Conservation (phyloP, 2,797 vertebrate species). For the Acanthurus lineatus region DNA sequence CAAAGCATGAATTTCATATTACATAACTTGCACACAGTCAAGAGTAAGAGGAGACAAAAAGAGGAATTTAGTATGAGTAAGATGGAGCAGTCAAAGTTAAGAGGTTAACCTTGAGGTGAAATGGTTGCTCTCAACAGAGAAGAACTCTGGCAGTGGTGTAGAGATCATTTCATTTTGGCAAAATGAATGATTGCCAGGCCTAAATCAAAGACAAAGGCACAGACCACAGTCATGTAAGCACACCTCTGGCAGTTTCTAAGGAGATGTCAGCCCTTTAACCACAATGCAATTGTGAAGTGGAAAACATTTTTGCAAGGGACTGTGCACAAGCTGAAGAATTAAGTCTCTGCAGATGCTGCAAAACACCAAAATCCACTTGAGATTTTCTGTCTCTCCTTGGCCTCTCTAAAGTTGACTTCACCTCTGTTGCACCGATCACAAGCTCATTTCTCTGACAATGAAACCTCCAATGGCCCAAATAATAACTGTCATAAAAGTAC, state of each 20-base stretch:
- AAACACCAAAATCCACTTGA: conserved; percentile 47
- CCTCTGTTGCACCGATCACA: conserved; percentile 12
- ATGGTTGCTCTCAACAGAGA: not conserved
- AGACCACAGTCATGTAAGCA: not conserved
- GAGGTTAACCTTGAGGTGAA: conserved; percentile 4
- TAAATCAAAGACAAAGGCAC: not conserved
- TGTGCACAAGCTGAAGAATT: not conserved
- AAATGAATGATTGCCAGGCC: not conserved
- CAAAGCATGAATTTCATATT: conserved; percentile 12
- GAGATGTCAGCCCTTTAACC: conserved; percentile 7
- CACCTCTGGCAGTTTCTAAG: conserved; percentile 2
- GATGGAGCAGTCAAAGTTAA: not conserved
- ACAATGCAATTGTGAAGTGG: conserved; percentile 5
- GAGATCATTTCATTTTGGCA: not conserved
- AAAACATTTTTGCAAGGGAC: not conserved
- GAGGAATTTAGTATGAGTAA: not conserved
- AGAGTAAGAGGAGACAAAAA: conserved; percentile 6
- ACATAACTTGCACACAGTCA: not conserved
- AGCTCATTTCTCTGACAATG: conserved; percentile 6
- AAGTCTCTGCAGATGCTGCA: conserved; percentile 28
- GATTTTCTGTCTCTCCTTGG: not conserved
- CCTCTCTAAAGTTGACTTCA: conserved; percentile 16
- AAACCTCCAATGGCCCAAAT: not conserved
- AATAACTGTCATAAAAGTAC: not conserved
- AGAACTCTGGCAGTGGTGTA: not conserved